These are phyloP conservation scores for Eupithecia pulchellata DNA, from an alignment of 2,888 invertebrate species.

Conservation along the genomic window DNA sequence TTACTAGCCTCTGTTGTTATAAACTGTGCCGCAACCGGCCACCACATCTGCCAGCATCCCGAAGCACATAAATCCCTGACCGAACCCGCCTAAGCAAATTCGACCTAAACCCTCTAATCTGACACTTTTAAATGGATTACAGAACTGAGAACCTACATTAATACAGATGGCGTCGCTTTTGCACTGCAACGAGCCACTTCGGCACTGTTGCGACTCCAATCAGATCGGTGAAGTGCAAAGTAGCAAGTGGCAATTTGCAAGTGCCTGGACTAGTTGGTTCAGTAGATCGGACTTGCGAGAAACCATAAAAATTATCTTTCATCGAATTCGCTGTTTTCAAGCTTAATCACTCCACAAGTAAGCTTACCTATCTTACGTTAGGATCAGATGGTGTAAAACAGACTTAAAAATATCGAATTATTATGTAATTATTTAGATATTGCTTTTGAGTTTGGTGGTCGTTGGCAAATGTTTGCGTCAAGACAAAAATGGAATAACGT, in stretches of 20 bases:
- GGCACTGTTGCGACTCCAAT: background rate
- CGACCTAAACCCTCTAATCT: conserved; percentile 68
- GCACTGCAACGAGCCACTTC: conserved; percentile 15
- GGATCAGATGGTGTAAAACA: background rate
- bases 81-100: conserved; percentile 72
- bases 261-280: background rate
- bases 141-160: conserved; percentile 59
- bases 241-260: conserved; percentile 2
- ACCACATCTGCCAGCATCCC: conserved; percentile 67
- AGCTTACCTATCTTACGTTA: background rate
- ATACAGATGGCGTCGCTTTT: conserved; percentile 60
- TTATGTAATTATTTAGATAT: background rate
- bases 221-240: background rate
- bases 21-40: conserved; percentile 68
- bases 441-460: background rate
- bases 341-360: background rate
- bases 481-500: background rate
- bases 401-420: background rate
- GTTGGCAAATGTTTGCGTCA: background rate
- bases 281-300: background rate
- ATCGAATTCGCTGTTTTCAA: background rate
- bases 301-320: background rate
- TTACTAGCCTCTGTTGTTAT: conserved; percentile 77
- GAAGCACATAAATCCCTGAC: conserved; percentile 71
- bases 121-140: conserved; percentile 77